Conservation (phyloP, 2,797 vertebrate species). For the Moxostoma hubbsi region DNA sequence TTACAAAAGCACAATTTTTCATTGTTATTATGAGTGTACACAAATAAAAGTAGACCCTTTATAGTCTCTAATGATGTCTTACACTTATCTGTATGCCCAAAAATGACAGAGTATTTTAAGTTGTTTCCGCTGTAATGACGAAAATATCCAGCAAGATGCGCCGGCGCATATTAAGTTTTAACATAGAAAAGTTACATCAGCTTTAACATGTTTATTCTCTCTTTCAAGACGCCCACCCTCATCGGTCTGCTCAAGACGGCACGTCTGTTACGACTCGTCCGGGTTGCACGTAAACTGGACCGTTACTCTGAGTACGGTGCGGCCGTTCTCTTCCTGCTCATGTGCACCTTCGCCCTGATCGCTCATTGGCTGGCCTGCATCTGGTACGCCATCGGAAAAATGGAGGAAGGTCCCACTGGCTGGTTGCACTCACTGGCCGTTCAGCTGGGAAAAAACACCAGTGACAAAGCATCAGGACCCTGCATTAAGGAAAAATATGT, state of each 20-base stretch:
- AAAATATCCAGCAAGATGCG: too few species aligned
- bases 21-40: too few species aligned
- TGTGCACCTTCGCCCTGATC: constrained; percentile 95
- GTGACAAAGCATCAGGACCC: constrained; percentile 79
- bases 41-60: too few species aligned
- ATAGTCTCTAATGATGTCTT: too few species aligned
- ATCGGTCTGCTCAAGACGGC: constrained; percentile 95
- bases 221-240: constrained; percentile 85
- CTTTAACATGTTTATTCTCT: neutral
- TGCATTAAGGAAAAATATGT: constrained; percentile 98
- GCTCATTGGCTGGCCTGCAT: constrained; percentile 97
- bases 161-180: too few species aligned
- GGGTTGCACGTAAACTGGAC: constrained; percentile 91
- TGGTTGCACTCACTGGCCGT: constrained; percentile 92
- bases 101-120: too few species aligned
- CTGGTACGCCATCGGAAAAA: constrained; percentile 93
- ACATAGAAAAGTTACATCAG: too few species aligned
- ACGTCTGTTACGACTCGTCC: constrained; percentile 90
- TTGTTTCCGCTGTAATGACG: too few species aligned
- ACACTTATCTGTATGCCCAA: too few species aligned
- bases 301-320: constrained; percentile 94
- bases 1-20: too few species aligned
- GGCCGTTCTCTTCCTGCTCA: constrained; percentile 92
- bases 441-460: constrained; percentile 87
- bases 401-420: constrained; percentile 87